These are phyloP conservation scores for Pithys albifrons DNA, from an alignment of 2,113 vertebrate species.

Conservation along the genomic window DNA sequence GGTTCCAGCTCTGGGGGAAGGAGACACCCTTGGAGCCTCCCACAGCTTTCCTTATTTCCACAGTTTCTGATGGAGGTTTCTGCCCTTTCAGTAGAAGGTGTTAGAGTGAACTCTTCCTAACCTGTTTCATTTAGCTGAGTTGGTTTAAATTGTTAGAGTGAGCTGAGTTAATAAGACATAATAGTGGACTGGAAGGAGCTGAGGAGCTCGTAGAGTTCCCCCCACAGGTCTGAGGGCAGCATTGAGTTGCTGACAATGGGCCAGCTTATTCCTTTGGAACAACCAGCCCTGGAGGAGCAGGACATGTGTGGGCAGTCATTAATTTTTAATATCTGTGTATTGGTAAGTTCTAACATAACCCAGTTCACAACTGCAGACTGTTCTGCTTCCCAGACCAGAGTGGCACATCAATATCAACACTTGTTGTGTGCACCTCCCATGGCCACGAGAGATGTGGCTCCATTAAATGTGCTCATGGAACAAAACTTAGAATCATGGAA, in stretches of 20 bases:
- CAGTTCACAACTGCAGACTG: neutral
- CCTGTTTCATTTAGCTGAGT: slow-evolving; percentile 9
- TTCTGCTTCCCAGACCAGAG: neutral
- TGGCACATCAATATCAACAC: neutral
- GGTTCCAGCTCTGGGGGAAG: neutral
- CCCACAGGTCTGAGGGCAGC: neutral
- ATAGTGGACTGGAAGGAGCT: neutral
- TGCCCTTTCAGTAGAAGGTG: neutral
- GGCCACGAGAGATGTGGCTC: neutral
- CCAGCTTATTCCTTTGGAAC: neutral
- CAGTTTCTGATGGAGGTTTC: neutral
- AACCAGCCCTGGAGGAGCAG: neutral
- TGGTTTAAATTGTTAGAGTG: neutral
- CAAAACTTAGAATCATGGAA: neutral
- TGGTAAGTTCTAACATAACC: neutral
- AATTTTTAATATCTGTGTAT: neutral
- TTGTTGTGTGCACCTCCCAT: neutral
- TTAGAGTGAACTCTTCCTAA: slow-evolving; percentile 27
- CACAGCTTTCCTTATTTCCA: neutral
- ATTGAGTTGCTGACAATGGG: neutral
- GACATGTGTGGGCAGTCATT: neutral
- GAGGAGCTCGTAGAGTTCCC: neutral
- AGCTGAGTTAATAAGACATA: neutral
- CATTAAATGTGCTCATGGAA: neutral
- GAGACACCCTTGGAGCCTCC: neutral